Conservation (phyloP, 2,113 vertebrate species). For the Lamprotornis superbus region DNA sequence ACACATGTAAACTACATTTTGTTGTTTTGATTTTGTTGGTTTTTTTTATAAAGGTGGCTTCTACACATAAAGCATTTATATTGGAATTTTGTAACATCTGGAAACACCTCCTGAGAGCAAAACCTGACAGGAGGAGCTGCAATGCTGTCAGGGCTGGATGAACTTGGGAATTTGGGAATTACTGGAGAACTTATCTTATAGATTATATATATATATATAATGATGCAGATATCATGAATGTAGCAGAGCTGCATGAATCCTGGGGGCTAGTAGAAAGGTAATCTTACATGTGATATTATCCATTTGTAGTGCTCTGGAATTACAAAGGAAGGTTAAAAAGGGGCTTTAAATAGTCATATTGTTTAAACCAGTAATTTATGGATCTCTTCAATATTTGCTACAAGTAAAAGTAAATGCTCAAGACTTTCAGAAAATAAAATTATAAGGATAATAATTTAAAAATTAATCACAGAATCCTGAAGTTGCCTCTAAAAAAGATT, state of each 20-base stretch:
- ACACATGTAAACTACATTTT: background rate
- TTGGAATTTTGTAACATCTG: constrained; percentile 53
- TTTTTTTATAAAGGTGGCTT: background rate
- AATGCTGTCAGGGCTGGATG: background rate
- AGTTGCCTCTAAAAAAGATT: background rate
- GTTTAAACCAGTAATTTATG: background rate
- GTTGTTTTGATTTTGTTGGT: too few relatives aligned
- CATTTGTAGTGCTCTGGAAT: background rate
- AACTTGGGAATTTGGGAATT: constrained; percentile 35
- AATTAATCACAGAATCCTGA: background rate
- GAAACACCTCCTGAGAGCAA: constrained; percentile 31
- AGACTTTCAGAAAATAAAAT: background rate
- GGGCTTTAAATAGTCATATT: background rate
- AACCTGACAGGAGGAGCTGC: constrained; percentile 5
- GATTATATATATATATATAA: background rate
- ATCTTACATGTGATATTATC: background rate
- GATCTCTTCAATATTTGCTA: background rate
- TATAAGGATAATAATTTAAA: background rate
- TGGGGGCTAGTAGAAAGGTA: background rate
- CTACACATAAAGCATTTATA: constrained; percentile 7
- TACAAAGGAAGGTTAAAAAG: background rate
- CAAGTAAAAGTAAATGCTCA: background rate
- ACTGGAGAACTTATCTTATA: constrained; percentile 6
- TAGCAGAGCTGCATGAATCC: background rate
- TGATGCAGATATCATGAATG: background rate